phyloP scores from a whole-genome alignment of 2,797 vertebrate species.

The Liparis tanakae region DNA sequence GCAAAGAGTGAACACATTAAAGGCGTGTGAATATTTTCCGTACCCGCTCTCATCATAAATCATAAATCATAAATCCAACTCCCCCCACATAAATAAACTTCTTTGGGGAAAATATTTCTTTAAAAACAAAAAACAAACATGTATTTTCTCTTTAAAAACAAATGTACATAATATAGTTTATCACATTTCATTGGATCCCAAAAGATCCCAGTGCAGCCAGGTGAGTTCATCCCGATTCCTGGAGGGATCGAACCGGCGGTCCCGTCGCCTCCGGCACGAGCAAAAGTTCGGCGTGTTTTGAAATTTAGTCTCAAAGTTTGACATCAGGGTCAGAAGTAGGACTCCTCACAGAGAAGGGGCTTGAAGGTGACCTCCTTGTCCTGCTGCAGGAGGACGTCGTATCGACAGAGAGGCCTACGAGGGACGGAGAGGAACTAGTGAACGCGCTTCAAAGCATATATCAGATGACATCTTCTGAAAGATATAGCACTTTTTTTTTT shows the following conservation, averaged over 20 bases:
- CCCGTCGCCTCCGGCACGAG: not conserved
- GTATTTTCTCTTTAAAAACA: conserved; percentile 23
- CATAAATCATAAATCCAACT: not conserved
- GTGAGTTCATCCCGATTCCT: not conserved
- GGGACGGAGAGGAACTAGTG: not conserved
- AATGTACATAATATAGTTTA: conserved; percentile 1
- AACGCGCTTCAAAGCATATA: not conserved
- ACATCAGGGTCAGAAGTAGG: conserved; percentile 73
- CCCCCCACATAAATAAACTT: not conserved
- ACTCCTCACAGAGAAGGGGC: conserved; percentile 78
- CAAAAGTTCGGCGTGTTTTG: not conserved
- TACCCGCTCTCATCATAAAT: not conserved
- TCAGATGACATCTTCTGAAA: not conserved
- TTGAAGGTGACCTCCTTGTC: conserved; percentile 73
- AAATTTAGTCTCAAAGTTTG: conserved; percentile 50
- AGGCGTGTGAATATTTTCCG: no score
- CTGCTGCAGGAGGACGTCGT: conserved; percentile 78
- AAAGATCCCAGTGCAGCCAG: not conserved
- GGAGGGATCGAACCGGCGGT: not conserved
- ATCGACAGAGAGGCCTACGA: conserved; percentile 80
- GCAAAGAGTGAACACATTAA: no score
- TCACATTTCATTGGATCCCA: conserved; percentile 13
- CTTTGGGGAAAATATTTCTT: not conserved
- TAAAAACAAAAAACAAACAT: not conserved
- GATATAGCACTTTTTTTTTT: not conserved